These are phyloP conservation scores for Syngnathus acus DNA, from an alignment of 2,797 vertebrate species.

Conservation along the genomic window DNA sequence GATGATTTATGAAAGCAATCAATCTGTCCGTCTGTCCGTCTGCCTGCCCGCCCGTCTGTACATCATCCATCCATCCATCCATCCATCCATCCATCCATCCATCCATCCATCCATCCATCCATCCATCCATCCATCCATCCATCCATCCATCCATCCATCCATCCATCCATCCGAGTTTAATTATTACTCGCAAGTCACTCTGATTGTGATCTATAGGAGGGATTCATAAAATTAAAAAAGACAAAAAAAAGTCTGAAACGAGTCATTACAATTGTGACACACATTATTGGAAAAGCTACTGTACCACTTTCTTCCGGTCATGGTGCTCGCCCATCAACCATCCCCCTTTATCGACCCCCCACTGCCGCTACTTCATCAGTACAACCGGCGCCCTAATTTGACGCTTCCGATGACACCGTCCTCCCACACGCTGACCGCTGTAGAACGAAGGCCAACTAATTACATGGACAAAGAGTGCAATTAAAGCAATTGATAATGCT, in stretches of 20 bases:
- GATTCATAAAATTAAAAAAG: not conserved
- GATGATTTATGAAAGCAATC: too few relatives aligned
- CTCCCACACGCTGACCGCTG: slow-evolving; percentile 38
- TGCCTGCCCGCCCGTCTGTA: too few relatives aligned
- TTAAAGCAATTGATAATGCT: slow-evolving; percentile 15
- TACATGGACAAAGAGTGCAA: slow-evolving; percentile 44
- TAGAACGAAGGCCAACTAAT: slow-evolving; percentile 46
- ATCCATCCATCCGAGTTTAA: too few relatives aligned
- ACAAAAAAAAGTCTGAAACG: slow-evolving; percentile 1
- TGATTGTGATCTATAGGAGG: not conserved
- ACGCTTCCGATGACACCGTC: slow-evolving; percentile 38
- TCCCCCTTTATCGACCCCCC: slow-evolving; percentile 16
- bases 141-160: too few relatives aligned
- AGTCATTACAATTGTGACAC: slow-evolving; percentile 23
- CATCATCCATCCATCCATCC: too few relatives aligned
- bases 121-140: too few relatives aligned
- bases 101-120: too few relatives aligned
- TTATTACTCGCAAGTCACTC: not conserved
- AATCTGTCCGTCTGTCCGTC: too few relatives aligned
- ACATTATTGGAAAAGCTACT: slow-evolving; percentile 37
- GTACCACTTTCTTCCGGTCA: slow-evolving; percentile 46
- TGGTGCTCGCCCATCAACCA: slow-evolving; percentile 9
- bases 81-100: too few relatives aligned
- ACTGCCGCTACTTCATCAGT: slow-evolving; percentile 43
- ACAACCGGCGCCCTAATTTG: slow-evolving; percentile 43